These are phyloP conservation scores for Eutolmus rufibarbis DNA, from an alignment of 2,888 invertebrate species.

Conservation along the genomic window DNA sequence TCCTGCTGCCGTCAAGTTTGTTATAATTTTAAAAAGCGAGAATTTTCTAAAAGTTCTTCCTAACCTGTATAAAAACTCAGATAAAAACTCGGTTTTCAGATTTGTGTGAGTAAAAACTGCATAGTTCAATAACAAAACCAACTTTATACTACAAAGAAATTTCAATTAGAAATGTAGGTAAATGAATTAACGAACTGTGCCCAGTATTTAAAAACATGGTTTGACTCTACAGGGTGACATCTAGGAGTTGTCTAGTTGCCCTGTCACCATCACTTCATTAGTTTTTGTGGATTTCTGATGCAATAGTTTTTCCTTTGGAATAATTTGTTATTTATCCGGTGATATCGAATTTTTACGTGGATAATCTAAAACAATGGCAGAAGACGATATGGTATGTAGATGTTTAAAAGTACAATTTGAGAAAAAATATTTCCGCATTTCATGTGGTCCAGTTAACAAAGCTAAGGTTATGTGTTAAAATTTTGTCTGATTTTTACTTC, in stretches of 20 bases:
- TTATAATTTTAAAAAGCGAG: too few species aligned
- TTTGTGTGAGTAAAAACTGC: too few species aligned
- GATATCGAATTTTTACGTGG: background rate
- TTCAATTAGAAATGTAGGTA: background rate
- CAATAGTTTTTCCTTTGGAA: slow-evolving; percentile 50
- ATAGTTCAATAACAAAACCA: too few species aligned
- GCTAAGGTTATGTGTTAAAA: background rate
- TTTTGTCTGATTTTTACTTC: background rate
- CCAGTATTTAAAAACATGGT: background rate
- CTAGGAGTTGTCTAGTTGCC: slow-evolving; percentile 43
- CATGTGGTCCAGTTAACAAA: background rate
- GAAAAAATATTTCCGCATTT: background rate
- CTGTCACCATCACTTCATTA: slow-evolving; percentile 4
- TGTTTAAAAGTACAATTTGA: background rate
- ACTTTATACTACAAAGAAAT: background rate
- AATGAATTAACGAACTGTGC: background rate
- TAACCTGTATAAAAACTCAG: too few species aligned
- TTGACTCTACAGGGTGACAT: background rate
- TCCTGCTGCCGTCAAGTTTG: too few species aligned
- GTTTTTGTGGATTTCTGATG: slow-evolving; percentile 53
- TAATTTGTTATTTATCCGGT: slow-evolving; percentile 23
- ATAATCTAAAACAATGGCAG: slow-evolving; percentile 51
- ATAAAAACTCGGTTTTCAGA: too few species aligned
- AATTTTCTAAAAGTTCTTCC: too few species aligned
- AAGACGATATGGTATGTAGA: slow-evolving; percentile 55